Evolutionary conservation across 2,113 vertebrate genomes (phyloP), one percentile per base, ranked within the genome.

Genomic region (Carassius carassius): DNA sequence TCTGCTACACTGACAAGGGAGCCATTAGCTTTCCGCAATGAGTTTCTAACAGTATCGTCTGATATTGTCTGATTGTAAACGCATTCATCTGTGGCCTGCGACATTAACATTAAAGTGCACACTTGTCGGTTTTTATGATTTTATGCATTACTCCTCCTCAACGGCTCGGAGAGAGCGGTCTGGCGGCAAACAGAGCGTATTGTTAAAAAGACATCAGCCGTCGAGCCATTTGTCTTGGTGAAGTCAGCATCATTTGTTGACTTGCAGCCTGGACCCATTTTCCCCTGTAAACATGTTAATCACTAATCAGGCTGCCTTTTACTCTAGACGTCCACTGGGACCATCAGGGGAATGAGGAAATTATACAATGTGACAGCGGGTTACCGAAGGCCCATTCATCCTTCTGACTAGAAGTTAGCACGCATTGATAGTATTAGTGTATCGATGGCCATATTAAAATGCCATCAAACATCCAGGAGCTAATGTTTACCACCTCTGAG

Each of bases 271-370:
- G 86, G 80, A 80, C 76, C 76, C 85, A 85, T 91, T 89, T 91
- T 81, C 83, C 86, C 67, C 76, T 83, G 90, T 92, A 92, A 93
- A 93, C 92, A 93, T 92, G 89, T 92, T 91, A 93, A 92, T 93
- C 92, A 93, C 90, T 89, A 93, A 92, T 93, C 91, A 92, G 86
- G 86, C 56, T 74, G 83, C 85, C 88, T 81, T 84, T 91, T 92
- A 91, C 89, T 89, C 88, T 87, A 79, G 85, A 88, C 87, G 86
- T 90, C 88, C 86, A 88, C 85, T 83, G 80, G 81, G 84, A 86
- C 90, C 91, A 90, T 94, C 92, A 91, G 86, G 32, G 72, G 80
- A 78, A 94, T 92, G 91, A 88, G 89, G 81, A 90, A 92, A 93
- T 94, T 92, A 93, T 93, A 90, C 90, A 82, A 87, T 5, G 41